Conservation (phyloP, 2,888 invertebrate genomes). For the Polyommatus icarus region DNA sequence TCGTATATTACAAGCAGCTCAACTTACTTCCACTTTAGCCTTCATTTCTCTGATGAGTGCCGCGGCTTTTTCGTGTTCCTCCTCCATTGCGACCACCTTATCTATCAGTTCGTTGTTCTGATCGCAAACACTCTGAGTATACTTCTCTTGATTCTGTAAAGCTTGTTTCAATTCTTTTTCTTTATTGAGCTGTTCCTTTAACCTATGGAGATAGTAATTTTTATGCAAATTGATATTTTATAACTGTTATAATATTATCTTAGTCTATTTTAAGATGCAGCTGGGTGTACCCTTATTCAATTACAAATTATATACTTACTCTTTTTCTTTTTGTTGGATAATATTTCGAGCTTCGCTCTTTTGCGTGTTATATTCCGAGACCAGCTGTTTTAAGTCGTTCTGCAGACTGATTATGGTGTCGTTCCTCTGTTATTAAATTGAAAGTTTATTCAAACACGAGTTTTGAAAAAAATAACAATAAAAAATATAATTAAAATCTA, state of each 20-base stretch:
- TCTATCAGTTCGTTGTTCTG: constrained; percentile 48
- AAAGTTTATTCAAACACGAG: neutral
- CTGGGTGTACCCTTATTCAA: too few relatives aligned
- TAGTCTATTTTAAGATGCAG: neutral
- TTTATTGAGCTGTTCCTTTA: constrained; percentile 46
- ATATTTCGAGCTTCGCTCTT: constrained; percentile 45
- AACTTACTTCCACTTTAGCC: constrained; percentile 42
- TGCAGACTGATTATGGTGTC: constrained; percentile 45
- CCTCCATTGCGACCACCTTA: constrained; percentile 46
- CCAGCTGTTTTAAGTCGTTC: constrained; percentile 47
- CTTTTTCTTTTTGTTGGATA: constrained; percentile 46
- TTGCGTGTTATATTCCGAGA: constrained; percentile 47
- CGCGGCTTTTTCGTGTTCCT: constrained; percentile 37
- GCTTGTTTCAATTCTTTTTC: constrained; percentile 49
- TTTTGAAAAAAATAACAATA: neutral
- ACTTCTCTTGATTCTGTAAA: constrained; percentile 49
- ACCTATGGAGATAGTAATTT: constrained; percentile 39
- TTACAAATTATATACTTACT: constrained; percentile 44
- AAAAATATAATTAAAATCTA: too few relatives aligned
- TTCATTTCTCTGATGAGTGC: constrained; percentile 39
- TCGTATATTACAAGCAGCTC: neutral
- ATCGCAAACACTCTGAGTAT: constrained; percentile 46
- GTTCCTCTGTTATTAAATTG: constrained; percentile 47
- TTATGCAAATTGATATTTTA: neutral
- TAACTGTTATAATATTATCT: neutral